phyloP scores from a whole-genome alignment of 2,888 invertebrate genomes.

The Anoncus sp. region DNA sequence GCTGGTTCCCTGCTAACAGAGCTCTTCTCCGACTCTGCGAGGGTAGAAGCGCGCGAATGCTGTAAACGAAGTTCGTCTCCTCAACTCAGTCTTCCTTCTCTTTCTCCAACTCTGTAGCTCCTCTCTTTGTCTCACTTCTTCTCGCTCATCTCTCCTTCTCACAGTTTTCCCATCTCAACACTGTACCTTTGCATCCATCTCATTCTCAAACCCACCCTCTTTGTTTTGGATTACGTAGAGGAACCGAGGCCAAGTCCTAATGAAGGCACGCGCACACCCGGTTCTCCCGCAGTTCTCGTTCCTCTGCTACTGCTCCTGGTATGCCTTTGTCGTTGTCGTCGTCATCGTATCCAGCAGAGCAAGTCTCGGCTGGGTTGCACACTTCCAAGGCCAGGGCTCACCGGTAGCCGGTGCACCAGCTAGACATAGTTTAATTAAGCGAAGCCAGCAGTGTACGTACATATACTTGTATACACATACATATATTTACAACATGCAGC shows the following conservation, averaged over 20 bases:
- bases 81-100: constrained; percentile 30
- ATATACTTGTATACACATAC: constrained; percentile 20
- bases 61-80: constrained; percentile 68
- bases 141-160: constrained; percentile 3
- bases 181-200: constrained; percentile 43
- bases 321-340: constrained; percentile 69
- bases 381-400: constrained; percentile 70
- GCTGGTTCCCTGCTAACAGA: constrained; percentile 35
- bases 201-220: constrained; percentile 57
- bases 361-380: constrained; percentile 43
- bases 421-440: constrained; percentile 80
- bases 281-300: constrained; percentile 44
- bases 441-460: constrained; percentile 72
- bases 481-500: constrained; percentile 13
- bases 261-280: constrained; percentile 76
- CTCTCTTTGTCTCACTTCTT: background rate
- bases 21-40: constrained; percentile 37
- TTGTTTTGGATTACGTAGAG: constrained; percentile 74
- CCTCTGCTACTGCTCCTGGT: constrained; percentile 46
- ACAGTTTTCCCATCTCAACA: constrained; percentile 40
- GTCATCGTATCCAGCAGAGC: constrained; percentile 48
- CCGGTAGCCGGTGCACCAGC: constrained; percentile 64
- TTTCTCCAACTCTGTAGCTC: constrained; percentile 17
- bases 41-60: constrained; percentile 45
- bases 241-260: constrained; percentile 72